Percentiles rank a stretch among this genome's conserved stretches.
These are phyloP conservation scores for Thecophora atra DNA, from an alignment of 2,888 invertebrate species.

Conservation along the genomic window DNA sequence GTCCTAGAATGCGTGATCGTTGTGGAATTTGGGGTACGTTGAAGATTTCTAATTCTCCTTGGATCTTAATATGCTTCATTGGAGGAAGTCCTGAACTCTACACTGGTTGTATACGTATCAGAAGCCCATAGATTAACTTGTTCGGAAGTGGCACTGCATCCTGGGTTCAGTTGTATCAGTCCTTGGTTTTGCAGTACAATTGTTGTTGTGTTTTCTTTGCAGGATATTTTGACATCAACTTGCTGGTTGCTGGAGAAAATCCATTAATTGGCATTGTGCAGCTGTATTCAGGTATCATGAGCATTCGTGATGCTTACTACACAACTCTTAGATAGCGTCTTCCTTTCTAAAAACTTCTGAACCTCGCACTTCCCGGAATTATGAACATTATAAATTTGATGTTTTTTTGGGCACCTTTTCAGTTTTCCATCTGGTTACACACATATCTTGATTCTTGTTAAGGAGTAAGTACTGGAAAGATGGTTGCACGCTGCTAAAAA, in stretches of 20 bases:
- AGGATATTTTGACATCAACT: neutral
- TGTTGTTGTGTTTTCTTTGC: neutral
- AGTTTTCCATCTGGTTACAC: neutral
- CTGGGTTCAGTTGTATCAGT: slow-evolving; percentile 3
- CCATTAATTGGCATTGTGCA: neutral
- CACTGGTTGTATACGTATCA: neutral
- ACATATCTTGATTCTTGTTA: neutral
- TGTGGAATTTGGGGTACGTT: neutral
- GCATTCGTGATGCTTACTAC: neutral
- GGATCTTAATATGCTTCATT: neutral
- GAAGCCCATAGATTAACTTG: slow-evolving; percentile 4
- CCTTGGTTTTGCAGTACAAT: neutral
- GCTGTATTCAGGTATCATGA: neutral
- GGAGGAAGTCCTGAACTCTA: neutral
- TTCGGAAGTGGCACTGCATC: neutral
- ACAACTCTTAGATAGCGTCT: neutral
- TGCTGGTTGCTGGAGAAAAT: neutral
- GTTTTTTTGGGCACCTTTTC: neutral
- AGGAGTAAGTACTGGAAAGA: slow-evolving; percentile 1
- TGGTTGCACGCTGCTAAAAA: neutral
- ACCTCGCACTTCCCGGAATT: neutral
- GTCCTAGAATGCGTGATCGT: neutral
- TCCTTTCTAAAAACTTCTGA: neutral
- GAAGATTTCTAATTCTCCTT: slow-evolving; percentile 9
- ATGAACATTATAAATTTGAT: neutral